phyloP scores from a whole-genome alignment of 2,113 vertebrate genomes.

The Vanacampus margaritifer region DNA sequence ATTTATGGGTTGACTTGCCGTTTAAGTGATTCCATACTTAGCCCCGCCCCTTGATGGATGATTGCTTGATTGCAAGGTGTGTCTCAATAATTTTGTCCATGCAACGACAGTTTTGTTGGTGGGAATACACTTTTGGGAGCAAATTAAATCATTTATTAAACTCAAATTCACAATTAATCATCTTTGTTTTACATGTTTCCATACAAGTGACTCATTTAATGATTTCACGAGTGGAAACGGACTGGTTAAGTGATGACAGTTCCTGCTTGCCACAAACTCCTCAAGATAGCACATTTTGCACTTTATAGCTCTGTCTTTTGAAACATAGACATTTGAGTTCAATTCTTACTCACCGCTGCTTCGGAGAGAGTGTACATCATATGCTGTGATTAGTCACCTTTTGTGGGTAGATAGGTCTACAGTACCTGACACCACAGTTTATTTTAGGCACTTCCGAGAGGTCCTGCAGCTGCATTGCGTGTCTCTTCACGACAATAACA shows the following conservation, averaged over 20 bases:
- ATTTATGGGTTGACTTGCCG: too few species aligned
- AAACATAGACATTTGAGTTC: not conserved
- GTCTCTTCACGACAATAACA: too few species aligned
- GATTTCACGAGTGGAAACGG: not conserved
- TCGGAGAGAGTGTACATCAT: constrained; percentile 13
- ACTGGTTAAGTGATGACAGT: not conserved
- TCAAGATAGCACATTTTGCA: not conserved
- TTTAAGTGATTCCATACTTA: not conserved
- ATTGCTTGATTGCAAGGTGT: not conserved
- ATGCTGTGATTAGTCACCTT: constrained; percentile 40
- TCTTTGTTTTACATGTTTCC: not conserved
- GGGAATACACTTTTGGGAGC: too few species aligned
- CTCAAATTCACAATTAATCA: not conserved
- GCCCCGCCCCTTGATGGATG: not conserved
- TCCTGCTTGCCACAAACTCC: not conserved
- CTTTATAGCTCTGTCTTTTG: not conserved
- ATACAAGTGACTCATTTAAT: not conserved
- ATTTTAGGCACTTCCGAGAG: constrained; percentile 41
- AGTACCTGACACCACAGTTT: constrained; percentile 38
- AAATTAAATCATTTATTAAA: too few species aligned
- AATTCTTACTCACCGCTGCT: constrained; percentile 1
- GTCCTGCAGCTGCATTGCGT: not conserved
- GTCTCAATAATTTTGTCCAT: too few species aligned
- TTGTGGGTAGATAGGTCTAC: constrained; percentile 36
- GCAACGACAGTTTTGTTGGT: not conserved